phyloP scores from a whole-genome alignment of 2,888 invertebrate species.

The Coenonympha glycerion region DNA sequence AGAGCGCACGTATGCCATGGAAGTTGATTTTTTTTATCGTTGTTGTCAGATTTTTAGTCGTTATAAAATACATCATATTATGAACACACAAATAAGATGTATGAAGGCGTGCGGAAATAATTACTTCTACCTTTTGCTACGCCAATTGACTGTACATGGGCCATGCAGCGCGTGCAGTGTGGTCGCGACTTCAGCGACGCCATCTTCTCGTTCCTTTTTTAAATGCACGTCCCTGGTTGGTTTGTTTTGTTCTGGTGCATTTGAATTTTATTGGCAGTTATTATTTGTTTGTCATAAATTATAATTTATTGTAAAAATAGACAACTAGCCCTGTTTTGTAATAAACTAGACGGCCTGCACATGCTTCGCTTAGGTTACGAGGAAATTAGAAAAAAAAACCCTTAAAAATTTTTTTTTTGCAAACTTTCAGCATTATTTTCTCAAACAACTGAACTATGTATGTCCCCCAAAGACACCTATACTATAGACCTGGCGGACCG shows the following conservation, averaged over 20 bases:
- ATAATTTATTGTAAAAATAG: neutral
- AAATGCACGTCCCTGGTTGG: slow-evolving; percentile 20
- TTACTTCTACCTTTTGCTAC: slow-evolving; percentile 56
- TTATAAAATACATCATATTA: slow-evolving; percentile 1
- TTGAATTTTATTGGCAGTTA: slow-evolving; percentile 26
- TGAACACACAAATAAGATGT: slow-evolving; percentile 21
- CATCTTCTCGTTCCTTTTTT: slow-evolving; percentile 48
- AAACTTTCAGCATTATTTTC: no score
- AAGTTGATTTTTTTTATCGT: no score
- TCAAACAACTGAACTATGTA: no score
- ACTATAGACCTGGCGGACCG: no score
- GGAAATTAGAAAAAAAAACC: no score
- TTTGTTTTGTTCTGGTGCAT: slow-evolving; percentile 31
- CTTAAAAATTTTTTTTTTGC: no score
- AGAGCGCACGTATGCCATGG: no score
- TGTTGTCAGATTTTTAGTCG: neutral
- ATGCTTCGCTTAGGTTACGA: no score
- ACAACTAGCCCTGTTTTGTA: no score
- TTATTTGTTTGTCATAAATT: slow-evolving; percentile 8
- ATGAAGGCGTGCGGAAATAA: slow-evolving; percentile 27
- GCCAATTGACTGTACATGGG: slow-evolving; percentile 70
- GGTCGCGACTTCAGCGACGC: slow-evolving; percentile 59
- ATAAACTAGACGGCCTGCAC: no score
- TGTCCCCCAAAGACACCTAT: no score
- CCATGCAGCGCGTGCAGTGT: slow-evolving; percentile 63